phyloP scores from a whole-genome alignment of 2,113 vertebrate species.

The Tragelaphus strepsiceros region DNA sequence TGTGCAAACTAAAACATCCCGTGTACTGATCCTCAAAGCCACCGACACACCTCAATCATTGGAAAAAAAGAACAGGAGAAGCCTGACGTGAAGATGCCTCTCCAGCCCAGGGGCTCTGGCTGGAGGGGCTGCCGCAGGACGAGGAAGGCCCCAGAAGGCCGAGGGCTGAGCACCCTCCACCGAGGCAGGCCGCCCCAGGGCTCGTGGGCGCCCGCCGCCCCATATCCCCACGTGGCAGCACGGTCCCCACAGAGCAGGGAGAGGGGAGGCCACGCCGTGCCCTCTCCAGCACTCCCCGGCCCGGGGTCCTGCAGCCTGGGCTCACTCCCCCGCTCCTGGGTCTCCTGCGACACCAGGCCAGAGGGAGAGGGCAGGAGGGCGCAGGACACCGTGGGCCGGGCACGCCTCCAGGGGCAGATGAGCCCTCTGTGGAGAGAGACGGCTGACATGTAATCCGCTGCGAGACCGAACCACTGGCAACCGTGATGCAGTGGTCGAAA shows the following conservation, averaged over 20 bases:
- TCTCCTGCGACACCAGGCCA: fast-evolving
- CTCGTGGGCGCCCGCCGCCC: fast-evolving
- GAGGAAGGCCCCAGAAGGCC: neutral
- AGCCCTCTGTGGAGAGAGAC: neutral
- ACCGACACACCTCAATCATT: constrained; percentile 35
- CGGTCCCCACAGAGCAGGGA: neutral
- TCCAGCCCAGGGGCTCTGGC: neutral
- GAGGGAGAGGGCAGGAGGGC: neutral
- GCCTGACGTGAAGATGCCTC: fast-evolving
- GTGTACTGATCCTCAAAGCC: constrained; percentile 68
- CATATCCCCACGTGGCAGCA: neutral
- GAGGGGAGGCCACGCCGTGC: too few species aligned
- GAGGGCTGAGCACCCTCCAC: neutral
- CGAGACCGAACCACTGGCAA: fast-evolving
- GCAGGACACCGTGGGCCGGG: neutral
- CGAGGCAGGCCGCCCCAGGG: neutral
- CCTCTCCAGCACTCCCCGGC: fast-evolving
- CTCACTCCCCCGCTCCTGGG: neutral
- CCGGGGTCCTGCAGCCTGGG: neutral
- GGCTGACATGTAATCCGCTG: fast-evolving
- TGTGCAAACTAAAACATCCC: constrained; percentile 76
- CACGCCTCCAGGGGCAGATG: neutral
- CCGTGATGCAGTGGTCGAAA: neutral
- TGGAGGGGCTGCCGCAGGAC: neutral
- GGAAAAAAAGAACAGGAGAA: fast-evolving